Conservation (phyloP, 2,113 vertebrate genomes). For the Scolopax mira region DNA sequence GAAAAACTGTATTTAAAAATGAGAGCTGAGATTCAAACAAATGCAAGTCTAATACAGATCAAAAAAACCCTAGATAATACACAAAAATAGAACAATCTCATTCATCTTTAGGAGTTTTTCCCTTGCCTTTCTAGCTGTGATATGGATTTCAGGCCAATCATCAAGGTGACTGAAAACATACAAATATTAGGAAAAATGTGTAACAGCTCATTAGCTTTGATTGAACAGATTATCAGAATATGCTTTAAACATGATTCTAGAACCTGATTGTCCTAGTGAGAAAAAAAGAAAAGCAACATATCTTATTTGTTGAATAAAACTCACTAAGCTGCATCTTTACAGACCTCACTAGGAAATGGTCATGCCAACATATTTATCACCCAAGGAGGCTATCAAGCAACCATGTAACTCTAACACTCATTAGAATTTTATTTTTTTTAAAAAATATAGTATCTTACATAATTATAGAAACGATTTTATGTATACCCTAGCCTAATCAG, state of each 20-base stretch:
- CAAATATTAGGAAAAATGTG: background rate
- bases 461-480: background rate
- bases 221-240: background rate
- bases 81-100: background rate
- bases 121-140: background rate
- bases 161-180: background rate
- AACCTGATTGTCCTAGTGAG: background rate
- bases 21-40: background rate
- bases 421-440: background rate
- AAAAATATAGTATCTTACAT: background rate
- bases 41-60: background rate
- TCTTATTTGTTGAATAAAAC: background rate
- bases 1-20: background rate
- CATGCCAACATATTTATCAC: background rate
- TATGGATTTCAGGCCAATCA: background rate
- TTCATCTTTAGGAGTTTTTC: accelerated
- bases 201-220: background rate
- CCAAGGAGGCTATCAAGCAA: background rate
- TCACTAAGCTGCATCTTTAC: background rate
- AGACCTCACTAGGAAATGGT: background rate
- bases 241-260: background rate
- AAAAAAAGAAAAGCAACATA: background rate
- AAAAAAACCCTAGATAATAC: background rate
- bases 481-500: background rate
- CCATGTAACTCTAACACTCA: background rate